Percentiles rank a stretch among this genome's conserved stretches.
Evolutionary conservation across 2,113 vertebrate genomes (phyloP).

Genomic region (Corvus moneduloides): DNA sequence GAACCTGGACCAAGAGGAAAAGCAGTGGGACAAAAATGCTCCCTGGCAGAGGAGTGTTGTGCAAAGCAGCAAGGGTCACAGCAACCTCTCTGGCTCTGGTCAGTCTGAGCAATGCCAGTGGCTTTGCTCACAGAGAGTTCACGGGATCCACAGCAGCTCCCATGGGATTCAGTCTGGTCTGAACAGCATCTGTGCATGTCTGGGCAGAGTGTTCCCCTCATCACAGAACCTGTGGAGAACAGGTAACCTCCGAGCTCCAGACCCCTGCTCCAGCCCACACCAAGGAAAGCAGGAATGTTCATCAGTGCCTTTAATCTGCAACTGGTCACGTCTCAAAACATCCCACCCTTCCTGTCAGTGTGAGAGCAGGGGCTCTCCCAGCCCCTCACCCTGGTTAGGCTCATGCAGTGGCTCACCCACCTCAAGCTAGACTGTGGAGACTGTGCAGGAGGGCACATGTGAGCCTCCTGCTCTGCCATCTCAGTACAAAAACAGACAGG

Average conservation of each 20-base stretch:
- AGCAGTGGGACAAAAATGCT: background rate
- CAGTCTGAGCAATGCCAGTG: background rate
- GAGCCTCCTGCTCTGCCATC: background rate
- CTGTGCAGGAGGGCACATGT: background rate
- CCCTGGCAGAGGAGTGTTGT: background rate
- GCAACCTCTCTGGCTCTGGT: background rate
- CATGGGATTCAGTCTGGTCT: background rate
- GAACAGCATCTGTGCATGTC: background rate
- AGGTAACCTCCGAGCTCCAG: background rate
- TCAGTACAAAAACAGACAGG: background rate
- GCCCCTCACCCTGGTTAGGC: rapidly evolving
- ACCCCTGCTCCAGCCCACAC: background rate
- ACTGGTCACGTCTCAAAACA: background rate
- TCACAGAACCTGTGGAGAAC: background rate
- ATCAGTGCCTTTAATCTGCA: background rate
- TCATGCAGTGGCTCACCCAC: background rate
- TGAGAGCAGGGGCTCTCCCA: background rate
- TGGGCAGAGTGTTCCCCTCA: background rate
- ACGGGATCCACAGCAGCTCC: background rate
- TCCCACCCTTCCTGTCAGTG: background rate
- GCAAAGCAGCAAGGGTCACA: background rate
- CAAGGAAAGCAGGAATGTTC: background rate
- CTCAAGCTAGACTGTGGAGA: background rate
- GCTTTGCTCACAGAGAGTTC: background rate
- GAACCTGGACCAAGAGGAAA: background rate